Evolutionary conservation across 2,888 invertebrate genomes (phyloP), one percentile per base, ranked within the genome.

Genomic region (Lampropteryx suffumata): DNA sequence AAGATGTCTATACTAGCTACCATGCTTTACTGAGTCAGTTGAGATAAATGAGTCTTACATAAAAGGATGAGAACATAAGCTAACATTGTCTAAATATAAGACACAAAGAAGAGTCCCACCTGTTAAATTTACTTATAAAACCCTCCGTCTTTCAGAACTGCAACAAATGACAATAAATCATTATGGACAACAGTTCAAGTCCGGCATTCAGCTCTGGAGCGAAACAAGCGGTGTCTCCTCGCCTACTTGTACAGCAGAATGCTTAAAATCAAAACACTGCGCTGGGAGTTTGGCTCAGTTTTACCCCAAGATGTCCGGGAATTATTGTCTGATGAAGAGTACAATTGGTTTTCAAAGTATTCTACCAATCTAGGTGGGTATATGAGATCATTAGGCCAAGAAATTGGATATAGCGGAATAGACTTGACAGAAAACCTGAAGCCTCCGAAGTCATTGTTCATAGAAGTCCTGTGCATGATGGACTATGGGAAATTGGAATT

Each of bases 221-320:
- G 98, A 32, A 97, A 98, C 74, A 95, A 97, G 73, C 92, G 99
- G 27, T 99, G 98, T 73, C 89, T 99, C 0, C 85, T 98, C 0
- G 94, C 96, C 0, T 97, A 97, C 69, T 87, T 96, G 42, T 95
- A 96, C 76, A 96, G 95, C 68, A 91, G 99, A 59, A 90, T 98
- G 76, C 92, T 92, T 61, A 93, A 94, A 69, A 93, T 99, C 13
- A 93, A 95, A 64, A 94, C 95, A n/a, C 92, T 98, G 80, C 92
- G 99, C 36, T 99, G 99, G 99, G 96, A 98, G 71, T 96, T 98
- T 76, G 99, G 99, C 0, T 96, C 97, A 28, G 95, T 98, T 36
- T 81, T 99, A 45, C 98, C 99, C 0, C 80, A 93, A 0, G 97
- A 98, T 74, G 94, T 98, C 0, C 94, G 95, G 74, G 91, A 92